phyloP scores from a whole-genome alignment of 2,113 vertebrate species.

The Vicugna pacos region DNA sequence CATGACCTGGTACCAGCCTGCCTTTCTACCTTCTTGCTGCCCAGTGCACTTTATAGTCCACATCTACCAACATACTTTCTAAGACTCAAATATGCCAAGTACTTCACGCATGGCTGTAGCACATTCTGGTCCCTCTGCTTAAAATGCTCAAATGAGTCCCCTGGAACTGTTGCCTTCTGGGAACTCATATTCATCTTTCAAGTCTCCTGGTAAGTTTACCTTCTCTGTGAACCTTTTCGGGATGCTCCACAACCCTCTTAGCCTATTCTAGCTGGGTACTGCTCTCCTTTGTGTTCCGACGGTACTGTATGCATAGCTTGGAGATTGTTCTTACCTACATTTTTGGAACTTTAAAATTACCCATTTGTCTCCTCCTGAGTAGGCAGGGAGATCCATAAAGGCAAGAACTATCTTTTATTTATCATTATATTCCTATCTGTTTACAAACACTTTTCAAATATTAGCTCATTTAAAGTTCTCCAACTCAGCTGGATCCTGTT shows the following conservation, averaged over 20 bases:
- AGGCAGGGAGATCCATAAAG: background rate
- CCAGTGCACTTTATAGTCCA: too few species aligned
- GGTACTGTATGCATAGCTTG: background rate
- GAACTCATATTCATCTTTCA: background rate
- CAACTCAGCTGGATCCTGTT: background rate
- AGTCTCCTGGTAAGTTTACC: background rate
- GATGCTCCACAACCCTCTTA: too few species aligned
- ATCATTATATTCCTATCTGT: background rate
- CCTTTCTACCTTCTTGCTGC: background rate
- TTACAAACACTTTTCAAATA: constrained; percentile 1
- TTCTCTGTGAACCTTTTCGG: background rate
- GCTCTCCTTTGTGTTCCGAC: background rate
- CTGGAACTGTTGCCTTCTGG: background rate
- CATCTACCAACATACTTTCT: background rate
- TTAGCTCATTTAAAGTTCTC: background rate
- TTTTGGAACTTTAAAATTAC: background rate
- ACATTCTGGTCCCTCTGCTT: background rate
- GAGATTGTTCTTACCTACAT: background rate
- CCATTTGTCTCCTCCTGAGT: background rate
- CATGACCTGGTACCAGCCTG: background rate
- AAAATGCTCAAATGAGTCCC: background rate
- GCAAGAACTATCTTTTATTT: background rate
- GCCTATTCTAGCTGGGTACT: background rate
- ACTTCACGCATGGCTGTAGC: background rate
- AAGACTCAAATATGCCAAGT: background rate